Percentiles rank a stretch among this genome's conserved stretches.
Conservation (phyloP, 1,140 invertebrate species). For the Teleopsis dalmanni region DNA sequence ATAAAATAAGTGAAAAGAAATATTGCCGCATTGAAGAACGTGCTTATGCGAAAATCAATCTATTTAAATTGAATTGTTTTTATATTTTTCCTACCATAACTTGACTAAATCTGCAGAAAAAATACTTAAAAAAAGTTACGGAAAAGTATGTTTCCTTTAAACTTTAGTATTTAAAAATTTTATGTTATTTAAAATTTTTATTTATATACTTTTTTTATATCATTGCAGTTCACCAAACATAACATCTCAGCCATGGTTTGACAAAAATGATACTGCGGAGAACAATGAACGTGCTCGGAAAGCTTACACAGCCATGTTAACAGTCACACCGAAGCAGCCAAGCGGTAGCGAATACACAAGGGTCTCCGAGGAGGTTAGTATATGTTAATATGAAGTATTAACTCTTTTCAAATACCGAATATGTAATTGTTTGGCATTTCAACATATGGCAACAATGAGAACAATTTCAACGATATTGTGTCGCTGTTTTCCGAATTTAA, state of each 20-base stretch:
- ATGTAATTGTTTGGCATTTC: too few relatives aligned
- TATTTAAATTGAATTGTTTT: background rate
- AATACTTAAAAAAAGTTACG: background rate
- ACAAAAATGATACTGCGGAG: constrained; percentile 67
- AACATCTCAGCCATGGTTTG: constrained; percentile 69
- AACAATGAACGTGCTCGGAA: constrained; percentile 76
- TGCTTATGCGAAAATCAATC: too few relatives aligned
- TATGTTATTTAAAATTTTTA: background rate
- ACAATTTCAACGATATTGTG: background rate
- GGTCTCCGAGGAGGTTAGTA: constrained; percentile 63
- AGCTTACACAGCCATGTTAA: constrained; percentile 84
- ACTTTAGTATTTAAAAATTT: background rate
- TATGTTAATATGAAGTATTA: background rate
- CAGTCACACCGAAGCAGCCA: constrained; percentile 76
- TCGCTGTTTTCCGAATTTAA: background rate
- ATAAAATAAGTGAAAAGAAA: too few relatives aligned
- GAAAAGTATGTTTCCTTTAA: background rate
- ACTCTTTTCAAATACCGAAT: too few relatives aligned
- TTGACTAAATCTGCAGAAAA: background rate
- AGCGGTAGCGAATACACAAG: constrained; percentile 68
- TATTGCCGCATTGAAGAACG: too few relatives aligned
- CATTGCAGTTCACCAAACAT: background rate
- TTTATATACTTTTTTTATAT: background rate
- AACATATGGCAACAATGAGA: background rate
- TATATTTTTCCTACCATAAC: too few relatives aligned